Percentiles rank a stretch among this genome's conserved stretches.
These are phyloP conservation scores for Drosophila arawakana DNA, from an alignment of 1,140 invertebrate species.

Conservation along the genomic window DNA sequence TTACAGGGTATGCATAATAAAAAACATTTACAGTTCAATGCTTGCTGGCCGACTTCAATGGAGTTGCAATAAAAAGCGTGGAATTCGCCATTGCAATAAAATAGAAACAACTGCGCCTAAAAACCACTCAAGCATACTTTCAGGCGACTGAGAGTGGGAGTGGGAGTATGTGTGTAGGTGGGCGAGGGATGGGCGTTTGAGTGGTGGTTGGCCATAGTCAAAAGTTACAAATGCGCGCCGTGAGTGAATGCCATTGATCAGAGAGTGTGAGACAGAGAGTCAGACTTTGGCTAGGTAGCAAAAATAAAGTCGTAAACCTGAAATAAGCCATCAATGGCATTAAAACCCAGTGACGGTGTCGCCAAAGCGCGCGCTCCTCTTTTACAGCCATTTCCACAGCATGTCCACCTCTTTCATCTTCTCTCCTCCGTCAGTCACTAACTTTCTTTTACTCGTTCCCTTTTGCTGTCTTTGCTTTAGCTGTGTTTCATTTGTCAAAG, in stretches of 20 bases:
- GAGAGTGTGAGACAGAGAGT: slow-evolving; percentile 3
- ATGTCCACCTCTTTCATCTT: slow-evolving; percentile 19
- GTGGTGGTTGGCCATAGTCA: slow-evolving; percentile 57
- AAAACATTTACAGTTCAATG: slow-evolving; percentile 74
- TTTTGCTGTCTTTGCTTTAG: slow-evolving; percentile 1
- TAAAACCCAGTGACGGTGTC: slow-evolving; percentile 64
- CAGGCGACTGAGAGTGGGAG: neutral
- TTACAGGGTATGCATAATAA: slow-evolving; percentile 53
- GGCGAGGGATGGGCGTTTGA: no score
- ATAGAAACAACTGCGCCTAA: slow-evolving; percentile 81
- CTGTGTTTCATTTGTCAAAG: slow-evolving; percentile 80
- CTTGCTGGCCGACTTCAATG: slow-evolving; percentile 60
- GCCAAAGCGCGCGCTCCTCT: slow-evolving; percentile 51
- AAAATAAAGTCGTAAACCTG: slow-evolving; percentile 83
- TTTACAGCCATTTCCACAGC: slow-evolving; percentile 45
- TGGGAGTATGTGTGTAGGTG: neutral
- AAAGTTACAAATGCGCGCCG: slow-evolving; percentile 73
- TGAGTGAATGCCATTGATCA: slow-evolving; percentile 69
- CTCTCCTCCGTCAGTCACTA: neutral
- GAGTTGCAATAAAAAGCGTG: slow-evolving; percentile 78
- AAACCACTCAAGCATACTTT: slow-evolving; percentile 78
- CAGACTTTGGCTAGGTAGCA: slow-evolving; percentile 72
- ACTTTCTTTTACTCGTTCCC: slow-evolving; percentile 9
- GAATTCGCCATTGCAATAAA: slow-evolving; percentile 77
- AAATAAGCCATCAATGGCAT: slow-evolving; percentile 83